phyloP scores from a whole-genome alignment of 2,113 vertebrate genomes.

The Ictalurus punctatus region DNA sequence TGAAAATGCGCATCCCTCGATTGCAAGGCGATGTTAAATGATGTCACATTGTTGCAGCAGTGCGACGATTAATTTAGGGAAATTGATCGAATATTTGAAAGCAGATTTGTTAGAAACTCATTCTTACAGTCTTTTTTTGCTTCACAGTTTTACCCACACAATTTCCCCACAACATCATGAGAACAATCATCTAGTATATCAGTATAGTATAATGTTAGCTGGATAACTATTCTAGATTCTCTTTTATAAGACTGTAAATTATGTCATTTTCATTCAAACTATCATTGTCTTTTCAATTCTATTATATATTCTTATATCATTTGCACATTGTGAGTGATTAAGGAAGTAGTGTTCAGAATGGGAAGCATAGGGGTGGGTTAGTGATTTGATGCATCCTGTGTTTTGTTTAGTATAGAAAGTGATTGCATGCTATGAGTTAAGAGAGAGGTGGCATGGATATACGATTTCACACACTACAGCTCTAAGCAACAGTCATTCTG shows the following conservation, averaged over 20 bases:
- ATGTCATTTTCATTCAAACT: neutral
- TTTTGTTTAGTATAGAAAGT: slow-evolving; percentile 21
- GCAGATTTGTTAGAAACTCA: neutral
- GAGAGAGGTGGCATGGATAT: neutral
- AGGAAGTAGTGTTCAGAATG: neutral
- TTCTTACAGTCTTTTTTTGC: neutral
- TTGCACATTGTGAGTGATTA: neutral
- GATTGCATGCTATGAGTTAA: slow-evolving; percentile 25
- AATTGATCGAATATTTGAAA: neutral
- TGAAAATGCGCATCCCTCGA: neutral
- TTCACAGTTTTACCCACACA: neutral
- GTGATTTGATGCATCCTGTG: slow-evolving; percentile 17
- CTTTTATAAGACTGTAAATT: neutral
- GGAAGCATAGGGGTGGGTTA: neutral
- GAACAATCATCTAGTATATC: neutral
- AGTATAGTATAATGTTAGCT: neutral
- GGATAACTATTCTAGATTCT: neutral
- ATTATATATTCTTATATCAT: neutral
- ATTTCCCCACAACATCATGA: neutral
- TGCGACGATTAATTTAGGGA: neutral
- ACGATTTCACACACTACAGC: neutral
- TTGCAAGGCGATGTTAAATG: neutral
- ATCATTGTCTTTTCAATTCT: neutral
- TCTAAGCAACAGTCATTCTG: neutral
- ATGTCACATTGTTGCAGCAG: neutral